Evolutionary conservation across 2,888 invertebrate genomes (phyloP), one percentile per base, ranked within the genome.

Genomic region (Therioaphis trifolii): DNA sequence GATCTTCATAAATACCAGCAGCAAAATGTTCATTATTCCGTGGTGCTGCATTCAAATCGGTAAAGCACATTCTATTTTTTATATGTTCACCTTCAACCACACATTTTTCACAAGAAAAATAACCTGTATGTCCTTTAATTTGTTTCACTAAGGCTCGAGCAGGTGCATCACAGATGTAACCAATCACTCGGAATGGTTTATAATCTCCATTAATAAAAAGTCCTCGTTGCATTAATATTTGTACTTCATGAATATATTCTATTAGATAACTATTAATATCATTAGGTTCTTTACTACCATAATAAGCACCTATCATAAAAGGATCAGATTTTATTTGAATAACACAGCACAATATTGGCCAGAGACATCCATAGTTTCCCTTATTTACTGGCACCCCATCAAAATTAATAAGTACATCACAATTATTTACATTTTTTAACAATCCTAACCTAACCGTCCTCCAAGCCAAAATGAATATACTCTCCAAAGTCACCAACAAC

Each of bases 61-160:
- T 2, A 61, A 61, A 61, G 14, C 14, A 27, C 11, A 61, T 14
- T 61, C 61, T 61, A 27, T 61, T 61, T 14, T 61, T 27, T 14
- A 61, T 27, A 27, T 27, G 1, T 4, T 27, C 61, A 14, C 61
- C 61, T 61, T 61, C 61, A 27, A 61, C 27, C 27, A 3, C 61
- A 61, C 15, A 61, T 61, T 61, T 61, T 61, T 61, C 61, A 61
- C 27, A 58, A 58, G 58, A 58, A 24, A 58, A 58, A 24, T 58
- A 58, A 24, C 58, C 58, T 0, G 27, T 58, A 58, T 58, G 24
- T 12, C 58, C 12, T 58, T 58, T 58, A 35, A 35, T 35, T 7
- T 5, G 3, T 35, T 35, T 35, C 4, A 35, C 35, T 5, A 35
- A 7, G 7, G 58, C 7, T 4, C 58, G 58, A 24, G 58, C 58